Base-by-base conservation (phyloP, 92 coral and sea anemone genomes). In the Siderastrea radians region DNA sequence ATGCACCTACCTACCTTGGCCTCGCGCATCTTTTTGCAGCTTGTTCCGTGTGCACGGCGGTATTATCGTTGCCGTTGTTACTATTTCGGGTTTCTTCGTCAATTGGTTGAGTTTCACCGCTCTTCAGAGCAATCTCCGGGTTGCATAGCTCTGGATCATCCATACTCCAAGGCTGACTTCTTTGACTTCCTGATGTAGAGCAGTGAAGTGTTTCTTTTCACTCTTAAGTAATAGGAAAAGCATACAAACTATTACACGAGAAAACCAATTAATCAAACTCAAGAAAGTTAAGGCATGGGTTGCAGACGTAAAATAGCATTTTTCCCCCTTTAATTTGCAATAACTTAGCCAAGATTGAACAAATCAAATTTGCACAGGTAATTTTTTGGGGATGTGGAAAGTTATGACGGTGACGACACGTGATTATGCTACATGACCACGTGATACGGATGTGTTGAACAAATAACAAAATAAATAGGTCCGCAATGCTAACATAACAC, bases 111-210 rank as follows among this genome's bases (percentile, higher is more conserved):
- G 10, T 48, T 79, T 64, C 83, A 63, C 64, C 72, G 72, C 6
- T 69, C 15, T 47, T 70, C 15, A 82, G 76, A 10, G 19, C 15
- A 47, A 55, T 70, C 46, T 63, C 66, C 45, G 58, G 86, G 49
- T 82, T 59, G 59, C 69, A 68, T 16, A 45, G 77, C 66, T 70
- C 68, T 63, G 57, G 67, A 2, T 82, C 68, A 55, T 82, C 86
- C 86, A 82, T 82, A 13, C 11, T 52, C 2, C n/a, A 5, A 49
- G 14, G 26, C 43, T 71, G 2, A 7, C 1, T 8, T 1, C 3
- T 3, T 68, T 68, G 43, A 7, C 7, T 65, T 1, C 15, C 2
- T 45, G 74, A 4, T 6, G 13, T 9, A 6, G 16, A 38, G 73
- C 3, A 1, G 1, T 13, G 5, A 4, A 61, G 4, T 14, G 26